A percentile compares a stretch with the other conserved stretches of the same genome.
Conservation (phyloP, 2,113 vertebrate genomes). For the Corvus moneduloides region DNA sequence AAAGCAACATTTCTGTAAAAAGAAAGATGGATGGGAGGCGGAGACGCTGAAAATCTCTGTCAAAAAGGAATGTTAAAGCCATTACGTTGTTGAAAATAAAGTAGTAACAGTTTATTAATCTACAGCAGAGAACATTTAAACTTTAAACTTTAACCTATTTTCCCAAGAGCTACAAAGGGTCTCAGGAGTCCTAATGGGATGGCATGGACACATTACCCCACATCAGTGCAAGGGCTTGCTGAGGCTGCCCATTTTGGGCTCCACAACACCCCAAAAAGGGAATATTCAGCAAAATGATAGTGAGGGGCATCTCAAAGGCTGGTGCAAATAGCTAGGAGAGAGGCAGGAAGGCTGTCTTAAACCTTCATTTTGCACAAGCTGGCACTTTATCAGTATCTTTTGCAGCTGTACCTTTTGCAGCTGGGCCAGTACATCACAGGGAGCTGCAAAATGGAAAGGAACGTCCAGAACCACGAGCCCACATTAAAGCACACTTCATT, state of each 20-base stretch:
- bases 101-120: neutral
- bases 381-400: neutral
- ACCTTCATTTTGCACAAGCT: neutral
- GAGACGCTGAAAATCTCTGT: neutral
- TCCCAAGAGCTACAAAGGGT: neutral
- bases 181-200: accelerated
- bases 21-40: neutral
- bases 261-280: neutral
- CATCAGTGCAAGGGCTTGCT: neutral
- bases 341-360: neutral
- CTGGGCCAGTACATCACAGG: accelerated
- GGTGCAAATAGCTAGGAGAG: neutral
- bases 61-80: neutral
- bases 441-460: neutral
- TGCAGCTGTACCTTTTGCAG: neutral
- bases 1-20: neutral
- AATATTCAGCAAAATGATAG: neutral
- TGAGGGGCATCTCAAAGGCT: neutral
- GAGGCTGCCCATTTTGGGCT: neutral
- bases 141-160: neutral
- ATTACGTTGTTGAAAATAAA: neutral
- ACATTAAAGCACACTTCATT: accelerated
- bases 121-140: neutral
- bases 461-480: accelerated
- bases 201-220: neutral